A percentile compares a stretch with the other conserved stretches of the same genome.
Evolutionary conservation across 2,113 vertebrate genomes (phyloP).

Genomic region (Artemisiospiza belli): DNA sequence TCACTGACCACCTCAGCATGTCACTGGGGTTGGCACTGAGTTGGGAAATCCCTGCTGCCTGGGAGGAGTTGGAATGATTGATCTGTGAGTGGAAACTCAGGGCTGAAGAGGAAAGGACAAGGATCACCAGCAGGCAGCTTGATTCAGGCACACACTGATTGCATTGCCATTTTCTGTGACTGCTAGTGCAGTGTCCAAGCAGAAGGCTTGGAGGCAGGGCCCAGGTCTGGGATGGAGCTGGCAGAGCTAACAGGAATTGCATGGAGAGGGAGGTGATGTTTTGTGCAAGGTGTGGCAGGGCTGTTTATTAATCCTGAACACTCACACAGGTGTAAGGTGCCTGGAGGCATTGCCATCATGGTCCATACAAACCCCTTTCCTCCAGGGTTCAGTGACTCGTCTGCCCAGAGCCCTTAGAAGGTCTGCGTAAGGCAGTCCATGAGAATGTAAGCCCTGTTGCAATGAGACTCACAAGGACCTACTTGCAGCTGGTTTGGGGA

Average conservation of each 20-base stretch:
- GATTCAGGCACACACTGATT: neutral
- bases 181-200: neutral
- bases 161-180: neutral
- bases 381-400: neutral
- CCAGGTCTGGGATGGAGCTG: fast-evolving
- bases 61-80: neutral
- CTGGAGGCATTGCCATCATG: neutral
- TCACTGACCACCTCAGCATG: fast-evolving
- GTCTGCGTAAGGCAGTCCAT: neutral
- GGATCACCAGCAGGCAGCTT: neutral
- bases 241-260: neutral
- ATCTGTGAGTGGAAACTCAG: neutral
- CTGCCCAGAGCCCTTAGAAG: neutral
- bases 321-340: neutral
- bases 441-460: neutral
- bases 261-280: neutral
- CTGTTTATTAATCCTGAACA: neutral
- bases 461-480: neutral
- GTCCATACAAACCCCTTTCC: neutral
- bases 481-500: neutral
- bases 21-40: neutral
- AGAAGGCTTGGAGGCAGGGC: neutral
- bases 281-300: neutral
- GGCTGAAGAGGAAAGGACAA: neutral
- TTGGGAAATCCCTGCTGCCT: neutral